Conservation (phyloP, 2,888 invertebrate genomes). For the Cinara cedri region DNA sequence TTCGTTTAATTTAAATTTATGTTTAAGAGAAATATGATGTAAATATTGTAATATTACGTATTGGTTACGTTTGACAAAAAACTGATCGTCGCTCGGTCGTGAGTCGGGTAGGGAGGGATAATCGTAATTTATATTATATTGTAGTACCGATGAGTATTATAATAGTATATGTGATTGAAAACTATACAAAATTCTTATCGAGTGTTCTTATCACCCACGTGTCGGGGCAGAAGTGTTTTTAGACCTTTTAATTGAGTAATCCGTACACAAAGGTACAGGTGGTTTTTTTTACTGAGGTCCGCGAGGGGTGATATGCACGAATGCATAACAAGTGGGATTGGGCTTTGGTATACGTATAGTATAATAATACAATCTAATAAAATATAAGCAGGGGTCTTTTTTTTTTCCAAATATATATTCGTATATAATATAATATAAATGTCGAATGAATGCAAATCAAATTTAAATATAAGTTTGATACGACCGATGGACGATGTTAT, state of each 20-base stretch:
- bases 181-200: slow-evolving; percentile 30
- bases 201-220: slow-evolving; percentile 45
- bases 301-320: slow-evolving; percentile 45
- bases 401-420: slow-evolving; percentile 31
- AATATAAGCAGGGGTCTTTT: slow-evolving; percentile 19
- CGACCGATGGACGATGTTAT: slow-evolving; percentile 48
- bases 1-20: no score
- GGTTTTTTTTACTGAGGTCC: slow-evolving; percentile 34
- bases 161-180: slow-evolving; percentile 1
- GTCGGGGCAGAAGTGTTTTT: slow-evolving; percentile 36
- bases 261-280: slow-evolving; percentile 55
- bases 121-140: neutral
- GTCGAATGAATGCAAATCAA: slow-evolving; percentile 54
- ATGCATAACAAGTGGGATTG: slow-evolving; percentile 55
- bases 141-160: neutral
- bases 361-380: neutral
- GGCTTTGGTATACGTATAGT: neutral
- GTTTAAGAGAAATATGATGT: no score
- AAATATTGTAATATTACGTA: neutral
- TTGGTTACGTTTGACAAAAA: no score
- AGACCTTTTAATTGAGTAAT: slow-evolving; percentile 55
- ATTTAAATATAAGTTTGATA: slow-evolving; percentile 56
- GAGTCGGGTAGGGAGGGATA: neutral
- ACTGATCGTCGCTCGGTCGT: neutral
- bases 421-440: slow-evolving; percentile 17